Base-by-base conservation (phyloP, 1,140 invertebrate species). In the Dendrolimus punctatus region DNA sequence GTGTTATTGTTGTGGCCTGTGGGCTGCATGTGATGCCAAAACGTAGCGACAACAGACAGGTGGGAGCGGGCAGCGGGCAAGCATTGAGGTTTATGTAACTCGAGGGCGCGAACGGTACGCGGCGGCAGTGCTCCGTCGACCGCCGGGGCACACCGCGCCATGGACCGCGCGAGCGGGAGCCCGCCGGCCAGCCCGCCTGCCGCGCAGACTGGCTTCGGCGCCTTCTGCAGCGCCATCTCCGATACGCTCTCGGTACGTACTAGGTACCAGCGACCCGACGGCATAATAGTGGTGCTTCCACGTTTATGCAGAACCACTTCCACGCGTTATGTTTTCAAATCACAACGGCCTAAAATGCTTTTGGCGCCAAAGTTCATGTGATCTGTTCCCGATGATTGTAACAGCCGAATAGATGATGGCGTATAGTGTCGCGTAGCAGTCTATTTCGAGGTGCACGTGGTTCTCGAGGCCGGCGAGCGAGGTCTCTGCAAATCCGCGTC, bases 211-310 rank as follows among this genome's bases (percentile, higher is more conserved):
- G 73, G 80, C 68, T 85, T 85, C 68, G 77, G 80, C 68, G 82
- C 80, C 61, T 80, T 85, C 74, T 85, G 82, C 77, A 82, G 64
- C 74, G 80, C 82, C 62, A 71, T 85, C 73, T 80, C 80, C 54
- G 80, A 83, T 66, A 85, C 82, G 49, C 54, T 85, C 67, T 73
- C 82, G 77, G 80, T 85, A 85, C 71, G 82, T 83, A 81, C 58
- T 55, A 52, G 62, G 49, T 45, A 45, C 39, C 46, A 54, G 41
- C 57, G 40, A n/a, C 37, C 50, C 7, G 36, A 41, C 23, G 41
- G 46, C 41, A 40, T 53, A 51, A 53, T 9, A 40, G 44, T 40
- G 51, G 40, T 39, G 49, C 52, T n/a, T 8, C 47, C 49, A 51
- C 51, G 23, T 38, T 56, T 44, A 48, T 51, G 46, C 55, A 42